Base-by-base conservation (phyloP, 1,140 invertebrate genomes). In the Ceratosolen fusciceps region DNA sequence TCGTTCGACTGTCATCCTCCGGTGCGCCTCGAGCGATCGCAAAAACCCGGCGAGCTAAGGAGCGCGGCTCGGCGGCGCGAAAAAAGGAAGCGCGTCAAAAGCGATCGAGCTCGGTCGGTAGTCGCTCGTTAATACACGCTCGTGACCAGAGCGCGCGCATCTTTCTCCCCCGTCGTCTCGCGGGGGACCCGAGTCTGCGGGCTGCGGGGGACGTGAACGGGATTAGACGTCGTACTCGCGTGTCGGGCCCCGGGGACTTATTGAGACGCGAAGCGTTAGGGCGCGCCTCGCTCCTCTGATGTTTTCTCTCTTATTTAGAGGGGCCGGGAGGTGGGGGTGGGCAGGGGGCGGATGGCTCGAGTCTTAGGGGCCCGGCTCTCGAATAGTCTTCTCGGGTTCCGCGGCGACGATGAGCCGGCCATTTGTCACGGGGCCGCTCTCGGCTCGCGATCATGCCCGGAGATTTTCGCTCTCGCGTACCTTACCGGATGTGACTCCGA, bases 181-280 rank as follows among this genome's bases (percentile, higher is more conserved):
- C 56, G n/a, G n/a, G n/a, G n/a, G n/a, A n/a, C n/a, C n/a, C n/a
- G n/a, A n/a, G n/a, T n/a, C n/a, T n/a, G n/a, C n/a, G n/a, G n/a
- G n/a, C n/a, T n/a, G n/a, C n/a, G n/a, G n/a, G n/a, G n/a, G n/a
- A n/a, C n/a, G n/a, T n/a, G n/a, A n/a, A n/a, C n/a, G n/a, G n/a
- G n/a, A n/a, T n/a, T 14, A 9, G 49, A 31, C 65, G 39, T 37
- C 19, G 39, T 43, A 68, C 49, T 52, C 49, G 49, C 49, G 14
- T 67, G 37, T 29, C 24, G 14, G 16, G 68, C 68, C 24, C 39
- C 68, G n/a, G 54, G 34, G 56, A 62, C 56, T 74, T 49, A 75
- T 49, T 65, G 58, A 65, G 74, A 75, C 74, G 74, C 52, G 65
- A 75, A 75, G 14, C 54, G n/a, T 19, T 12, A 2, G 54, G 60